A percentile compares a stretch with the other conserved stretches of the same genome.
phyloP scores from a whole-genome alignment of 2,888 invertebrate species.

The Pristionchus arcanus region DNA sequence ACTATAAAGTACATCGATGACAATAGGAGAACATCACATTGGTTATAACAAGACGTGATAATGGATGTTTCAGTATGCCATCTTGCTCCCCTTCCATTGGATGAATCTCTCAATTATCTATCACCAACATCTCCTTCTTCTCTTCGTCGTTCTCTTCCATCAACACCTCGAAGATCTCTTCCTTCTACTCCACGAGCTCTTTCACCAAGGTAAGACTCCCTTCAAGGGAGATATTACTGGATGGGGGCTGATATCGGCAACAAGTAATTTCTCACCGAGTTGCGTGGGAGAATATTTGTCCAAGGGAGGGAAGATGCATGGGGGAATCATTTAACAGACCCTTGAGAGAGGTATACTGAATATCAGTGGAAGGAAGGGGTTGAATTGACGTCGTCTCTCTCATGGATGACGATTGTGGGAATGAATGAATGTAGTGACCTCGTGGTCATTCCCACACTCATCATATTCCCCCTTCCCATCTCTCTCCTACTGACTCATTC shows the following conservation, averaged over 20 bases:
- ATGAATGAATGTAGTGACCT: not conserved
- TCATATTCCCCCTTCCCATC: not conserved
- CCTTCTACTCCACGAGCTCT: slow-evolving; percentile 62
- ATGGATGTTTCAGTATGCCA: not conserved
- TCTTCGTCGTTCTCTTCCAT: slow-evolving; percentile 59
- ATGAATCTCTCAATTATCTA: not conserved
- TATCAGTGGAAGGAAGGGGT: too few species aligned
- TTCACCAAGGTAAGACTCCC: slow-evolving; percentile 56
- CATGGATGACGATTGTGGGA: not conserved
- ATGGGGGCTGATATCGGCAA: not conserved
- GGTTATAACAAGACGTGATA: too few species aligned
- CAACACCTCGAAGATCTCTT: slow-evolving; percentile 64
- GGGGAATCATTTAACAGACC: not conserved
- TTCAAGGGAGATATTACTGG: not conserved
- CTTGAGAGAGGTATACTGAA: not conserved
- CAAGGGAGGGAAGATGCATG: not conserved
- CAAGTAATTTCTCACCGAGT: not conserved
- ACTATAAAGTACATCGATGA: not conserved
- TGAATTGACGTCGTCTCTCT: not conserved
- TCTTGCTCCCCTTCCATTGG: slow-evolving; percentile 13
- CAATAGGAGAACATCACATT: not conserved
- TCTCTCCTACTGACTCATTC: not conserved
- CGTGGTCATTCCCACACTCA: not conserved
- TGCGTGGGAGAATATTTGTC: not conserved
- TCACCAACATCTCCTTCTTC: slow-evolving; percentile 24